phyloP scores from a whole-genome alignment of 2,797 vertebrate genomes.

The Rhinophrynus dorsalis region DNA sequence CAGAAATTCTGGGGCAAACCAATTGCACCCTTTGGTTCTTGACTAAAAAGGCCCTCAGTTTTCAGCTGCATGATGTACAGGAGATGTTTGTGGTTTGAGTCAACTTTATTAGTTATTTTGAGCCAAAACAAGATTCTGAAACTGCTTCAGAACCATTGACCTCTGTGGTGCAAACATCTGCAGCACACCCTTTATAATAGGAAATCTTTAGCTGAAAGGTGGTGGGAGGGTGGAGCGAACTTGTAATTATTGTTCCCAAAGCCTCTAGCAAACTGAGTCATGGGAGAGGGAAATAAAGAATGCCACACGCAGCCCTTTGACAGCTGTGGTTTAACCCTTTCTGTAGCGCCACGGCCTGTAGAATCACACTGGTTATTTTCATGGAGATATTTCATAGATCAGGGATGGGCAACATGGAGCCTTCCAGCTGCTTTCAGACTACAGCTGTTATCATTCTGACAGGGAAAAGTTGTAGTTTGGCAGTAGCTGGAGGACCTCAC shows the following conservation, averaged over 20 bases:
- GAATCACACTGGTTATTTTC: too few relatives aligned
- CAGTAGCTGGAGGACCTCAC: too few relatives aligned
- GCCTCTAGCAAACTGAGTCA: conserved; percentile 8
- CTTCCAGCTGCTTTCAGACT: too few relatives aligned
- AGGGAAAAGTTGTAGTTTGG: too few relatives aligned
- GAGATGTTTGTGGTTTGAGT: neutral
- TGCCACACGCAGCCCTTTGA: conserved; percentile 1
- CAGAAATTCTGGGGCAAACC: too few relatives aligned
- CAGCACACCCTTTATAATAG: neutral
- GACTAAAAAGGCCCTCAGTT: too few relatives aligned
- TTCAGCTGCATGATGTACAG: too few relatives aligned
- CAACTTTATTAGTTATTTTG: neutral
- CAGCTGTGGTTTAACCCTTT: conserved; percentile 1
- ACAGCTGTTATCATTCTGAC: too few relatives aligned
- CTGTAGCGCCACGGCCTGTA: neutral
- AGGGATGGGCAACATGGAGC: too few relatives aligned
- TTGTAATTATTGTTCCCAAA: conserved; percentile 6
- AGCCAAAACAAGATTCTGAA: neutral
- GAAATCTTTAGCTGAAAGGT: neutral
- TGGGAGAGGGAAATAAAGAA: neutral
- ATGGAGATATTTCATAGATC: too few relatives aligned
- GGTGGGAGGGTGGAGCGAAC: neutral
- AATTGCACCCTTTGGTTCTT: too few relatives aligned
- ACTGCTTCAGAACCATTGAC: neutral
- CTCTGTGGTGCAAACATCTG: neutral